Evolutionary conservation across 2,113 vertebrate genomes (phyloP).

Genomic region (Entomyzon cyanotis): DNA sequence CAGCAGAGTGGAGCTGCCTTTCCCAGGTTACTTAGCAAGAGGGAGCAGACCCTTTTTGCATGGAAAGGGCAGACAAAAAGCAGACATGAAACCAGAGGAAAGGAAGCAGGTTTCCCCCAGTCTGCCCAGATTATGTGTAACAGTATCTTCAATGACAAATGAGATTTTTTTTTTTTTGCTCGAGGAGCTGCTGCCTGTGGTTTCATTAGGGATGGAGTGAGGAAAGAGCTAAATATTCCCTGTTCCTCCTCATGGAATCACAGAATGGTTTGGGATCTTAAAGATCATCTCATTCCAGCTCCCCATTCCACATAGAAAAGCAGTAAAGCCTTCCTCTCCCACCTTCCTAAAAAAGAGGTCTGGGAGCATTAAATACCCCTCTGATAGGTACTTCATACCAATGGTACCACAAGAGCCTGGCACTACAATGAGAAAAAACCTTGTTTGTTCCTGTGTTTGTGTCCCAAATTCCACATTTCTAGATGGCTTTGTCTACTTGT

Average conservation of each 20-base stretch:
- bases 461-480: background rate
- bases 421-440: background rate
- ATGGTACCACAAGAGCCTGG: rapidly evolving
- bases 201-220: background rate
- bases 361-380: background rate
- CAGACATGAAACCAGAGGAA: background rate
- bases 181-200: background rate
- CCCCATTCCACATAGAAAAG: background rate
- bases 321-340: background rate
- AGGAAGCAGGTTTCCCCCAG: background rate
- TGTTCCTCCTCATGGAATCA: background rate
- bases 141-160: background rate
- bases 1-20: background rate
- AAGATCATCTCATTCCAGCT: background rate
- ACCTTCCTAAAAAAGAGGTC: background rate
- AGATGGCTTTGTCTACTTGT: background rate
- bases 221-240: background rate
- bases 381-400: background rate
- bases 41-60: background rate
- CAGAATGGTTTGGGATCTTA: background rate
- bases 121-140: background rate
- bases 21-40: background rate
- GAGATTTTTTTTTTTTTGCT: background rate
- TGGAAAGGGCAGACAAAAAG: conserved; percentile 17
- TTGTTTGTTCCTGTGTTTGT: background rate